A percentile compares a stretch with the other conserved stretches of the same genome.
Conservation (phyloP, 92 coral and sea anemone species). For the Zoanthus sansibaricus region DNA sequence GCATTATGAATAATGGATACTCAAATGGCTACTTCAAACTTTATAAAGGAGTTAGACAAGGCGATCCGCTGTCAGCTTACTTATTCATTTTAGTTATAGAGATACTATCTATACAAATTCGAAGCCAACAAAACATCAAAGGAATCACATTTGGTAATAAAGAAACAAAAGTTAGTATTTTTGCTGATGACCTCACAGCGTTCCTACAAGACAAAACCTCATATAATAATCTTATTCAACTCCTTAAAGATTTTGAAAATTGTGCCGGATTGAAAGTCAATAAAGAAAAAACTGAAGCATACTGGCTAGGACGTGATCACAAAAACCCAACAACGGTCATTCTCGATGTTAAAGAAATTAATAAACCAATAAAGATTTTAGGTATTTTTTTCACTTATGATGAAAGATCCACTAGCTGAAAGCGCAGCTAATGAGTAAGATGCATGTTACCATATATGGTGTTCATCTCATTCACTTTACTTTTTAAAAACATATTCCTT, state of each 20-base stretch:
- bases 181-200: not conserved
- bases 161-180: not conserved
- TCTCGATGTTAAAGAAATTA: not conserved
- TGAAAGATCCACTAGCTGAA: no score
- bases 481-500: no score
- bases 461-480: no score
- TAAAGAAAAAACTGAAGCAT: not conserved
- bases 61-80: not conserved
- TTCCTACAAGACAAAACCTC: slow-evolving; percentile 1
- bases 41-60: slow-evolving; percentile 3
- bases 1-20: slow-evolving; percentile 33
- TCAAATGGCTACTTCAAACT: slow-evolving; percentile 26
- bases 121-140: no score
- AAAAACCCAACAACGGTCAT: slow-evolving; percentile 1
- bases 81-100: not conserved
- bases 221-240: not conserved
- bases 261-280: no score
- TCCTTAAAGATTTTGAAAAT: not conserved
- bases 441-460: no score
- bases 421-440: no score
- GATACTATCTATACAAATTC: no score
- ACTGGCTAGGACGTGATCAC: slow-evolving; percentile 7
- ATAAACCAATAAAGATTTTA: not conserved
- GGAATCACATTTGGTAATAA: no score
- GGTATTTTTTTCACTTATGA: no score